phyloP scores from a whole-genome alignment of 2,888 invertebrate species.

The Acleris literana region DNA sequence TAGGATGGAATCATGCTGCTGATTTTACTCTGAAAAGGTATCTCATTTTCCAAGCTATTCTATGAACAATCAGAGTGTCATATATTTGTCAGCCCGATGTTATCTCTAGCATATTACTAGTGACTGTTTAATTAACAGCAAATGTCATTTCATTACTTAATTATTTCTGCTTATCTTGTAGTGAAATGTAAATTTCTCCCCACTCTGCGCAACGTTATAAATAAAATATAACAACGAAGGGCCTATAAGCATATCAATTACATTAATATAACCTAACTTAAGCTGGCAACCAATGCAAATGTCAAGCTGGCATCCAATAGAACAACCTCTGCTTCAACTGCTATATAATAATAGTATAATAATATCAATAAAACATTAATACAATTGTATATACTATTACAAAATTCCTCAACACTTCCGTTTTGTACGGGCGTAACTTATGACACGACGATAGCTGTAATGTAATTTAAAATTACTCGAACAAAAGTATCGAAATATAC shows the following conservation, averaged over 20 bases:
- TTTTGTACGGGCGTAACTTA: conserved; percentile 10
- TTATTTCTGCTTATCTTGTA: too few species aligned
- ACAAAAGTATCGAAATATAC: too few species aligned
- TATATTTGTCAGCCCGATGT: too few species aligned
- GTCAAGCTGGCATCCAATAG: not conserved
- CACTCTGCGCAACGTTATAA: not conserved
- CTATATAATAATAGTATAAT: conserved; percentile 31
- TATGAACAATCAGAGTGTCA: too few species aligned
- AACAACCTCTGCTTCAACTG: conserved; percentile 12
- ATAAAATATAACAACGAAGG: conserved; percentile 21
- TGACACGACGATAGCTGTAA: not conserved
- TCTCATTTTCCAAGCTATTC: too few species aligned
- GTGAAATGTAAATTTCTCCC: not conserved
- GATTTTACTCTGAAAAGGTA: too few species aligned
- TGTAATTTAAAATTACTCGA: too few species aligned
- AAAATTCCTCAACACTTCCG: conserved; percentile 3
- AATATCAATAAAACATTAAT: conserved; percentile 29
- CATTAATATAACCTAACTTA: conserved; percentile 27
- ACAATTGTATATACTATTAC: conserved; percentile 23
- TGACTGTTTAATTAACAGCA: too few species aligned
- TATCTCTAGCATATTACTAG: too few species aligned
- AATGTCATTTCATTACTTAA: too few species aligned
- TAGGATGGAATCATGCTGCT: too few species aligned
- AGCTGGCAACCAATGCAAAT: conserved; percentile 24
- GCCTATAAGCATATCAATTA: conserved; percentile 19